Evolutionary conservation across 2,113 vertebrate species (phyloP).

Genomic region (Hyla sarda): DNA sequence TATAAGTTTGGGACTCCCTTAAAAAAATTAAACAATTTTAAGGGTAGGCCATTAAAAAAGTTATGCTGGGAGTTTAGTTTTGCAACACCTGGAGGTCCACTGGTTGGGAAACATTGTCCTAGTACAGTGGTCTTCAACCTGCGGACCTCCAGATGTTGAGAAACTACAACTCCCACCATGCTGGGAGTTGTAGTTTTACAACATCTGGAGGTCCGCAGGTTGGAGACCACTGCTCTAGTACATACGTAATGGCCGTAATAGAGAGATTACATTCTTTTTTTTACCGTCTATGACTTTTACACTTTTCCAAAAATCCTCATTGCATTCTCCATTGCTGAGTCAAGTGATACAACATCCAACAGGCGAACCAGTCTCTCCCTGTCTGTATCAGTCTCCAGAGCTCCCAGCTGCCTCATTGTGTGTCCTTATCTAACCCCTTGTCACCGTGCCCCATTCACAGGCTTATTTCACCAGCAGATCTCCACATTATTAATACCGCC

Average conservation of each 20-base stretch:
- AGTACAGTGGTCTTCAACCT: too few relatives aligned
- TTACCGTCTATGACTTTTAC: not conserved
- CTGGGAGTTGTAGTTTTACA: too few relatives aligned
- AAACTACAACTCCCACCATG: too few relatives aligned
- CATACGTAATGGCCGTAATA: not conserved
- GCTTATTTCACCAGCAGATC: not conserved
- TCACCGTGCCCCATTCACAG: constrained; percentile 10
- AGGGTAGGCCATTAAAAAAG: too few relatives aligned
- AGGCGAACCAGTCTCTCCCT: not conserved
- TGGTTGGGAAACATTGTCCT: too few relatives aligned
- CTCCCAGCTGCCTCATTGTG: constrained; percentile 18
- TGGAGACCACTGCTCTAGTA: too few relatives aligned
- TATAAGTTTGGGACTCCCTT: too few relatives aligned
- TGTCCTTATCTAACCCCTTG: constrained; percentile 33
- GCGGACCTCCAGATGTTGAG: too few relatives aligned
- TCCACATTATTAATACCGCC: not conserved
- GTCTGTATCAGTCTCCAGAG: constrained; percentile 17
- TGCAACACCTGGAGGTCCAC: too few relatives aligned
- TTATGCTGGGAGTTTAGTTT: too few relatives aligned
- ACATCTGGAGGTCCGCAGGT: too few relatives aligned
- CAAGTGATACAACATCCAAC: not conserved
- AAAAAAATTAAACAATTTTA: too few relatives aligned
- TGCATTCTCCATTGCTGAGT: not conserved
- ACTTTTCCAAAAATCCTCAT: not conserved
- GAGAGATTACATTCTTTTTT: not conserved